Percentiles rank a stretch among this genome's conserved stretches.
Conservation (phyloP, 2,888 invertebrate species). For the Drosophila birchii region DNA sequence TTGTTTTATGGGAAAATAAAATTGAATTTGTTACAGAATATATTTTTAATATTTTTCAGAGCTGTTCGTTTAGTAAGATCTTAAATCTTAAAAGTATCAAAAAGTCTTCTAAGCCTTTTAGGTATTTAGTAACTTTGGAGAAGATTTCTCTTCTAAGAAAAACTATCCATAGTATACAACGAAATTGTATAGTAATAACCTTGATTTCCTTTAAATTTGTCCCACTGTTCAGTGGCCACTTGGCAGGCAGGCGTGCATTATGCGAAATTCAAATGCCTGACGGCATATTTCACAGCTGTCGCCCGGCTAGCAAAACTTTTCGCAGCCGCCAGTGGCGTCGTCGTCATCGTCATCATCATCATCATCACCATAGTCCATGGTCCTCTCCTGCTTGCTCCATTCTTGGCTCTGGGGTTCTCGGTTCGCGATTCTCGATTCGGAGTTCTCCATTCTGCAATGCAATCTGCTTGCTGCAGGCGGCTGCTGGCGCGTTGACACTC, state of each 20-base stretch:
- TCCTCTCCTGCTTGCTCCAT: conserved; percentile 19
- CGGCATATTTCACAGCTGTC: conserved; percentile 81
- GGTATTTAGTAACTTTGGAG: not conserved
- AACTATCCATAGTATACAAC: not conserved
- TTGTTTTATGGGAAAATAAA: not conserved
- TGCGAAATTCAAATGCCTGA: conserved; percentile 81
- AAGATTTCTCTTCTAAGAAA: not conserved
- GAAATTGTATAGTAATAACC: not conserved
- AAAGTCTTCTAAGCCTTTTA: rapidly evolving
- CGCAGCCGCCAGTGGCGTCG: conserved; percentile 56
- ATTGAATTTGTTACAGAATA: not conserved
- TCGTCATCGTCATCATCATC: conserved; percentile 35
- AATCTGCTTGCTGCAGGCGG: conserved; percentile 24
- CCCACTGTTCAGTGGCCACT: conserved; percentile 61
- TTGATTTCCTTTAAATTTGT: not conserved
- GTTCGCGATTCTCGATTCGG: conserved; percentile 16
- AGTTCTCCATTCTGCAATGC: conserved; percentile 22
- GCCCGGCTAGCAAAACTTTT: conserved; percentile 73
- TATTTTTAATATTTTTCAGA: not conserved
- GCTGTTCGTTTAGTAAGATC: not conserved
- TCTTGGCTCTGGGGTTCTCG: conserved; percentile 12
- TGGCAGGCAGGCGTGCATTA: conserved; percentile 79
- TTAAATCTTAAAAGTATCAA: not conserved
- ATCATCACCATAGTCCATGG: conserved; percentile 39
- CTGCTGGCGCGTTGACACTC: conserved; percentile 65